Conservation (phyloP, 2,888 invertebrate genomes). For the Busseola fusca region DNA sequence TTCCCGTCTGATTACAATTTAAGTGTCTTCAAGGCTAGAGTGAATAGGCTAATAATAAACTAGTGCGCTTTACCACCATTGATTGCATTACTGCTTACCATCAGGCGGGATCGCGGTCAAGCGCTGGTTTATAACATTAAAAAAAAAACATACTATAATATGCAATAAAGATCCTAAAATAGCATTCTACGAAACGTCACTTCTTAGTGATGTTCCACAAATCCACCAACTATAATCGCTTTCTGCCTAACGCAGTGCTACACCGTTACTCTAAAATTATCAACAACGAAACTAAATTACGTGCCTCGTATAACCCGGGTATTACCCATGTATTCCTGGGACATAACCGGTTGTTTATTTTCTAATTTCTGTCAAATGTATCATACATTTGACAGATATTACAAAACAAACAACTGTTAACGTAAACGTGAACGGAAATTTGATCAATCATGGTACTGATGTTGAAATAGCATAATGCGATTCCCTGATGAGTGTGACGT, state of each 20-base stretch:
- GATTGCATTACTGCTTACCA: no score
- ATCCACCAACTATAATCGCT: not conserved
- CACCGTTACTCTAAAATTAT: not conserved
- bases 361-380: not conserved
- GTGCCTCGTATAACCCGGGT: not conserved
- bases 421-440: conserved; percentile 31
- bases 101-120: no score
- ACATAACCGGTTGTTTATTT: not conserved
- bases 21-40: no score
- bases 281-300: not conserved
- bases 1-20: no score
- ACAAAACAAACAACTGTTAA: conserved; percentile 42
- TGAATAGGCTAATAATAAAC: no score
- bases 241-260: not conserved
- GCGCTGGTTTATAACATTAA: no score
- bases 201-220: no score
- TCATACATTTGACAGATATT: conserved; percentile 36
- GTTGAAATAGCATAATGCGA: conserved; percentile 65
- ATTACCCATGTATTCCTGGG: not conserved
- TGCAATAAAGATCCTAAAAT: not conserved
- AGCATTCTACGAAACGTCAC: not conserved
- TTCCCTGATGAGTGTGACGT: conserved; percentile 71
- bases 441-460: conserved; percentile 47
- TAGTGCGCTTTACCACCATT: no score
- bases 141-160: no score